Percentiles rank a stretch among this genome's conserved stretches.
Evolutionary conservation across 2,113 vertebrate genomes (phyloP).

Genomic region (Centropus unirufus): DNA sequence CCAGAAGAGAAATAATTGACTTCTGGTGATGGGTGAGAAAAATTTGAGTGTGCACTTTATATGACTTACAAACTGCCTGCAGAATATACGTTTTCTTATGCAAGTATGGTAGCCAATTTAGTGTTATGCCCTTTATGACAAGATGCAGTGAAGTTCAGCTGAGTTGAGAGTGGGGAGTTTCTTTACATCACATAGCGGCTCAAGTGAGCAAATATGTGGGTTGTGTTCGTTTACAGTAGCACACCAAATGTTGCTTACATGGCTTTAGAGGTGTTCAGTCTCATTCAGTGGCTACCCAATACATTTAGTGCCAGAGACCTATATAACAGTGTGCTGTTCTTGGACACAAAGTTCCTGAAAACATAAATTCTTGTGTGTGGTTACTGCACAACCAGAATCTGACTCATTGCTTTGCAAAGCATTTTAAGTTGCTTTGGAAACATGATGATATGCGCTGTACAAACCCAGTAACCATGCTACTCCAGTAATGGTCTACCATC

Average conservation of each 20-base stretch:
- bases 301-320: slow-evolving; percentile 7
- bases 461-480: neutral
- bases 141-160: neutral
- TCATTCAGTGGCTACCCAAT: slow-evolving; percentile 3
- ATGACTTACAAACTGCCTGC: neutral
- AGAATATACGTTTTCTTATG: neutral
- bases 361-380: slow-evolving; percentile 44
- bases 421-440: slow-evolving; percentile 63
- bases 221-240: slow-evolving; percentile 40
- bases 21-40: neutral
- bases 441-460: neutral
- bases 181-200: neutral
- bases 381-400: slow-evolving; percentile 52
- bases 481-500: neutral
- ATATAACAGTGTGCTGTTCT: slow-evolving; percentile 17
- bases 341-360: slow-evolving; percentile 44
- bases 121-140: neutral
- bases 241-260: neutral
- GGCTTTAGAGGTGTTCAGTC: slow-evolving; percentile 4
- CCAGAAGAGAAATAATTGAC: neutral
- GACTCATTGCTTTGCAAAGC: slow-evolving; percentile 64
- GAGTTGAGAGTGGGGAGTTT: neutral
- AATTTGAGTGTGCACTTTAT: neutral
- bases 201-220: neutral
- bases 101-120: neutral